Conservation (phyloP, 2,888 invertebrate species). For the Anthophora plumipes region DNA sequence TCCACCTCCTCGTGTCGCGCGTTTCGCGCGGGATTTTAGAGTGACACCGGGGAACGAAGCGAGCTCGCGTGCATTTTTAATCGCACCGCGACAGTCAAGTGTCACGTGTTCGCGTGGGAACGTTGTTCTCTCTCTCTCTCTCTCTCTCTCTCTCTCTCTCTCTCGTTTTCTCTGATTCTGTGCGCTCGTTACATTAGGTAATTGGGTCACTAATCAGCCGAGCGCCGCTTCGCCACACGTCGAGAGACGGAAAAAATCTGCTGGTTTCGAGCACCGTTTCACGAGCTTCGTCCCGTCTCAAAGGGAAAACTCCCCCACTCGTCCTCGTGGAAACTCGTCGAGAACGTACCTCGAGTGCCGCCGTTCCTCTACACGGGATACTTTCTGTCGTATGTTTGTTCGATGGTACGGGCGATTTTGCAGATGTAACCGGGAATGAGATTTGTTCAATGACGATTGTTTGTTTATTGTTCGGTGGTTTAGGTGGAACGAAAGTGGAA, state of each 20-base stretch:
- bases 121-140: no score
- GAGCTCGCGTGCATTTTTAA: constrained; percentile 42
- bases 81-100: constrained; percentile 22
- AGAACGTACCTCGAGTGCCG: background rate
- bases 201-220: constrained; percentile 54
- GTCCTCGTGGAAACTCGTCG: constrained; percentile 5
- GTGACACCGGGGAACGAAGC: background rate
- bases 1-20: background rate
- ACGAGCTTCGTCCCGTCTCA: constrained; percentile 11
- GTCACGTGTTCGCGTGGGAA: background rate
- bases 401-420: background rate
- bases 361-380: background rate
- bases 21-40: constrained; percentile 45
- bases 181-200: constrained; percentile 52
- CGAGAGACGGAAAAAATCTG: constrained; percentile 2
- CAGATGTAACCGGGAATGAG: no score
- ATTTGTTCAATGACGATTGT: background rate
- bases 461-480: background rate
- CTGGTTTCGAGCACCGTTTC: constrained; percentile 20
- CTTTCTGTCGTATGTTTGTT: background rate
- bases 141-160: no score
- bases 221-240: constrained; percentile 6
- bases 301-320: constrained; percentile 8
- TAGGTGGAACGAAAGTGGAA: background rate
- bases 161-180: no score